Conservation (phyloP, 2,113 vertebrate genomes). For the Callorhinus ursinus region DNA sequence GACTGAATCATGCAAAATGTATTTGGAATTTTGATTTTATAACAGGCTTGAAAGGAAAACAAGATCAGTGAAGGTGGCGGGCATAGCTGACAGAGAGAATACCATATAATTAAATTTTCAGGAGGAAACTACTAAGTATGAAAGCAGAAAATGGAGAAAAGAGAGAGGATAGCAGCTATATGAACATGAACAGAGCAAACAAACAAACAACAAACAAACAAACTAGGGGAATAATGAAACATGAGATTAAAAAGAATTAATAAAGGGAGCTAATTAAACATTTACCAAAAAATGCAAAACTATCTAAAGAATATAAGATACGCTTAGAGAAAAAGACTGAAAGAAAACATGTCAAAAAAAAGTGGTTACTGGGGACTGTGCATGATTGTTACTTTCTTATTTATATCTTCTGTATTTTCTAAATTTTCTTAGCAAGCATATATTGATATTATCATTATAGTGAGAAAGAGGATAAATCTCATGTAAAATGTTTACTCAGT, state of each 20-base stretch:
- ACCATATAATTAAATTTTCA: neutral
- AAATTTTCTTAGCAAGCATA: neutral
- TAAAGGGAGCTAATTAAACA: neutral
- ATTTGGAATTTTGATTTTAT: neutral
- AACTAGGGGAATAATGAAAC: neutral
- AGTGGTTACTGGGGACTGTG: neutral
- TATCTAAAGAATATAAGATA: neutral
- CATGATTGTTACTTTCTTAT: neutral
- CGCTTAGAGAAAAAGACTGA: neutral
- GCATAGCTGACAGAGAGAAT: neutral
- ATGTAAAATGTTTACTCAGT: neutral
- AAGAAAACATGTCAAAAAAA: neutral
- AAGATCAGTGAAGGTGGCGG: neutral
- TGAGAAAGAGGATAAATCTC: neutral
- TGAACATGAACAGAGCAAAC: neutral
- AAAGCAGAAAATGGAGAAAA: neutral
- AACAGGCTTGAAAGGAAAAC: neutral
- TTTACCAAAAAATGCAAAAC: neutral
- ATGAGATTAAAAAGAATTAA: neutral
- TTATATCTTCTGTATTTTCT: neutral
- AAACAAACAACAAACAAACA: neutral
- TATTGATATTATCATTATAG: neutral
- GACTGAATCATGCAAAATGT: neutral
- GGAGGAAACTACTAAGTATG: neutral
- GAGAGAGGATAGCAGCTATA: neutral